Evolutionary conservation across 2,113 vertebrate genomes (phyloP).

Genomic region (Seriola quinqueradiata): DNA sequence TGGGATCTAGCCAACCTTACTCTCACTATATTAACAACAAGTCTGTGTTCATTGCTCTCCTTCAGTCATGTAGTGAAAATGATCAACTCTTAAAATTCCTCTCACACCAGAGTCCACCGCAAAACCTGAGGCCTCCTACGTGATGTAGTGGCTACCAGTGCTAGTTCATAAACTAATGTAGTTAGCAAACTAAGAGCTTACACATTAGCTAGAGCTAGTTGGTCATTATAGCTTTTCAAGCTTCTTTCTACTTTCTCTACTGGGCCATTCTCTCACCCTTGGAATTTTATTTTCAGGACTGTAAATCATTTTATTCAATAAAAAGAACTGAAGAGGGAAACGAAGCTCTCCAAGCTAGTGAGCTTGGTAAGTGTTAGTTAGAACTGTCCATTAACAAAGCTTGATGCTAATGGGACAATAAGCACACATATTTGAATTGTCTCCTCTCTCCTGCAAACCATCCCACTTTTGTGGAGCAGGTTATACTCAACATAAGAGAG

Average conservation of each 20-base stretch:
- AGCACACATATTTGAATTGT: too few species aligned
- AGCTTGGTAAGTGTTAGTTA: background rate
- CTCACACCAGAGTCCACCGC: background rate
- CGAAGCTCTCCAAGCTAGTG: background rate
- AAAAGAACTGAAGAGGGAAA: background rate
- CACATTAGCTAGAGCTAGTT: background rate
- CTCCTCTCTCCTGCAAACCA: too few species aligned
- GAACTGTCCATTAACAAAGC: background rate
- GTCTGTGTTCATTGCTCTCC: background rate
- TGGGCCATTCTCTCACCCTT: background rate
- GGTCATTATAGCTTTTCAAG: background rate
- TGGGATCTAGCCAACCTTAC: background rate
- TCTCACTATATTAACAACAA: background rate
- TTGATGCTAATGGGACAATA: background rate
- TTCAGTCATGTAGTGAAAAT: background rate
- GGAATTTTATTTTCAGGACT: background rate
- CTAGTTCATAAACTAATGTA: background rate
- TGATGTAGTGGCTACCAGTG: too few species aligned
- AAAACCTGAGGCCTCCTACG: background rate
- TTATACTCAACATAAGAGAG: too few species aligned
- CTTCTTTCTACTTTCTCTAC: constrained; percentile 1
- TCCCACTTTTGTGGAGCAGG: too few species aligned
- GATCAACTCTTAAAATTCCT: too few species aligned
- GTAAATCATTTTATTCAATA: background rate
- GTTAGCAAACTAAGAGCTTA: background rate